Base-by-base conservation (phyloP, 2,113 vertebrate species). In the Gambusia affinis region DNA sequence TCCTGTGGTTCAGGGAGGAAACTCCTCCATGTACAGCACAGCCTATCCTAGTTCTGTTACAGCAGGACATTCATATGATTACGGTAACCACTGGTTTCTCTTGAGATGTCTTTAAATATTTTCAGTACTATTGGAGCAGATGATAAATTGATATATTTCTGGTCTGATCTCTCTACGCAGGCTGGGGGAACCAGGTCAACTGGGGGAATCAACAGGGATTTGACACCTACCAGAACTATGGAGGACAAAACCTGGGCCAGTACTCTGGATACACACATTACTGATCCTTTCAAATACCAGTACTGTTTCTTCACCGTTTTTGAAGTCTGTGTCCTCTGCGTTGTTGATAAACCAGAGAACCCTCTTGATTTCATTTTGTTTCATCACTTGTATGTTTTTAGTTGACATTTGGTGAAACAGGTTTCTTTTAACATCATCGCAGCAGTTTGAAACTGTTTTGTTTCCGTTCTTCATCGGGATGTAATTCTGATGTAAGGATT, bases 31-130 rank as follows among this genome's bases (percentile, higher is more conserved):
- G 77, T 94, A 92, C 85, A 92, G 90, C 82, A 93, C 91, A 1
- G 89, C 92, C n/a, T 92, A 93, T 24, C 90, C 93, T 19, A 92
- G 85, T 68, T 89, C 92, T 2, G 91, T 92, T 42, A 91, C 92
- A 0, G 91, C 89, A 3, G 87, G 86, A 1, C 92, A 92, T n/a
- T 70, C 60, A 4, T 93, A 93, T 35, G 88, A 33, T 60, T 91
- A 91, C 4, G 89, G 92, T 92, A 72, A 88, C 88, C 17, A 12
- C 30, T 3, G 15, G 33, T n/a, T 37, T 81, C 17, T 24, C 31
- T 24, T 14, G 35, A 29, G 54, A 19, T 17, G 17, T 47, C 5
- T 66, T 66, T n/a, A 35, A 28, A 60, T 37, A 15, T 70, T 61
- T 67, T 61, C 37, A 63, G 12, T 62, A 37, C 10, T 69, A 37